Base-by-base conservation (phyloP, 2,888 invertebrate genomes). In the Encarsia formosa region DNA sequence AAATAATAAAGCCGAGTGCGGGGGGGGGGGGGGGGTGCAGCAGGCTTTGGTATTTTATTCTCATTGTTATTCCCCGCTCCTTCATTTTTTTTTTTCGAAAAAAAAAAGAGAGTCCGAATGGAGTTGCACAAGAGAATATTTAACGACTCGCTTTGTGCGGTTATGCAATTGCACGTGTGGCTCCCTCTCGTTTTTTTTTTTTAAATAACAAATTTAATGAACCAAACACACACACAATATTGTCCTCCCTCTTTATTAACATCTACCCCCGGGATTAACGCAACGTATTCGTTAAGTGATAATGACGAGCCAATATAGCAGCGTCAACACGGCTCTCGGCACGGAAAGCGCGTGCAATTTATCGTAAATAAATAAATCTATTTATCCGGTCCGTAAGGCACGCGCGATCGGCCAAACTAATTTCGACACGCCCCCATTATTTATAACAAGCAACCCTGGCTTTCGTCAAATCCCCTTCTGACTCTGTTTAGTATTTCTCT, bases 301-400 rank as follows among this genome's bases (percentile, higher is more conserved):
- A 70, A 70, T 68, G 69, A 70, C 65, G 65, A 64, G 62, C 65
- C 65, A 63, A 66, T 67, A 67, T 65, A 61, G 63, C 63, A 65
- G 65, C 67, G 65, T 66, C 65, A 68, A 68, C 68, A 64, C 51
- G 60, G 60, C 64, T 62, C 64, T 63, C 62, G 61, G 65, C 65
- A 69, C 67, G 59, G 56, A 52, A 56, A 53, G 59, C 60, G 58
- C 59, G 59, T 58, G 58, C 57, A 68, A 67, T 69, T 68, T 65
- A 67, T 65, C 65, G 66, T 67, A 66, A 68, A 68, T 68, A 68
- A 68, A 68, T 68, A 68, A 68, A 68, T 68, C 66, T 67, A 65
- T 68, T 68, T 67, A 68, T 65, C 61, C 65, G 65, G 52, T 56
- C 60, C n/a, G n/a, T n/a, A n/a, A n/a, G n/a, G n/a, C n/a, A n/a